phyloP scores from a whole-genome alignment of 2,888 invertebrate species.

The Zootermopsis nevadensis region DNA sequence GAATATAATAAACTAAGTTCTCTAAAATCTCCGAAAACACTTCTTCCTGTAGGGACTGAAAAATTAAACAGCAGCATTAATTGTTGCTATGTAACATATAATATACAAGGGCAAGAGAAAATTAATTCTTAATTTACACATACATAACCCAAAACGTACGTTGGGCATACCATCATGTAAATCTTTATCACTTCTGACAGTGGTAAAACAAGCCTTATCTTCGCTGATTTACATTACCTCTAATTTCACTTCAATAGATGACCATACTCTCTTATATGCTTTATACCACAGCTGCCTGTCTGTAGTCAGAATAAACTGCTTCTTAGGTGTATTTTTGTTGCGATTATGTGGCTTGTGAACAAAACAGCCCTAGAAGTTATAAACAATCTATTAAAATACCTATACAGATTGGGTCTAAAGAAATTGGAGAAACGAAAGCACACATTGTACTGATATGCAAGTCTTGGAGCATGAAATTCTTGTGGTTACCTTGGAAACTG shows the following conservation, averaged over 20 bases:
- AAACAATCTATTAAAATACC: too few species aligned
- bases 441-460: too few species aligned
- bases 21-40: conserved; percentile 71
- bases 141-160: background rate
- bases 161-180: too few species aligned
- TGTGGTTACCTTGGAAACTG: background rate
- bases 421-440: too few species aligned
- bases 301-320: background rate
- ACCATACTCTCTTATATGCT: conserved; percentile 18
- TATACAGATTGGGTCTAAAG: too few species aligned
- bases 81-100: background rate
- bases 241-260: background rate
- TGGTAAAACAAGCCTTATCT: background rate
- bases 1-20: conserved; percentile 71
- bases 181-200: background rate
- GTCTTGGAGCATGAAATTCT: background rate
- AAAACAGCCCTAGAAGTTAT: conserved; percentile 8
- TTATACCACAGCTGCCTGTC: background rate
- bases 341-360: background rate
- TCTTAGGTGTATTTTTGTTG: background rate
- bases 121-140: background rate
- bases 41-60: conserved; percentile 69
- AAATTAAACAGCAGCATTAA: conserved; percentile 47
- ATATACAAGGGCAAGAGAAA: background rate
- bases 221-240: background rate